Evolutionary conservation across 2,797 vertebrate species (phyloP).

Genomic region (Nannoperca australis): DNA sequence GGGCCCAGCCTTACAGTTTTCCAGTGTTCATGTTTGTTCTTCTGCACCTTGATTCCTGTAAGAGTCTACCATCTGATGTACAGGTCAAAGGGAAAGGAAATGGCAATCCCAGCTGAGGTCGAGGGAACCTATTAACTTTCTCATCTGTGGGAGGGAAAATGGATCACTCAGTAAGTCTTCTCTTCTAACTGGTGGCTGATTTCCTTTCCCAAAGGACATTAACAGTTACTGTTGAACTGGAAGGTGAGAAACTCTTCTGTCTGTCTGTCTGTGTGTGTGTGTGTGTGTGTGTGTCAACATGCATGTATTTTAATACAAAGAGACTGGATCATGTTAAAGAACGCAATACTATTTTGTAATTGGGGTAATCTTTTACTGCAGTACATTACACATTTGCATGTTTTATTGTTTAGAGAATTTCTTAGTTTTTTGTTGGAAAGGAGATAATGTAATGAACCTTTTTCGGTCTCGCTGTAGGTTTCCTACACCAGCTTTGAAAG

Average conservation of each 20-base stretch:
- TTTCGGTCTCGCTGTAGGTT: slow-evolving; percentile 75
- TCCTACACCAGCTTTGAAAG: slow-evolving; percentile 82
- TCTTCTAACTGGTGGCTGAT: slow-evolving; percentile 56
- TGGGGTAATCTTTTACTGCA: slow-evolving; percentile 15
- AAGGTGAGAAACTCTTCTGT: slow-evolving; percentile 44
- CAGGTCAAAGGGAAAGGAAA: slow-evolving; percentile 88
- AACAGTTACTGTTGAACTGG: slow-evolving; percentile 46
- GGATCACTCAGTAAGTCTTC: slow-evolving; percentile 74
- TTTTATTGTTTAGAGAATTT: slow-evolving; percentile 33
- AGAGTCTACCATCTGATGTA: slow-evolving; percentile 82
- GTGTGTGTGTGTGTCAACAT: not conserved
- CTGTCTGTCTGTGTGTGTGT: slow-evolving; percentile 19
- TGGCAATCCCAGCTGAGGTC: slow-evolving; percentile 87
- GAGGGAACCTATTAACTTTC: slow-evolving; percentile 70
- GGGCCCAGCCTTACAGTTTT: slow-evolving; percentile 48
- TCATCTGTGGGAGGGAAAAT: slow-evolving; percentile 69
- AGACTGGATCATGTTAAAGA: slow-evolving; percentile 23
- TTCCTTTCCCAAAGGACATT: slow-evolving; percentile 66
- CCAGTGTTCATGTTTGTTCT: slow-evolving; percentile 84
- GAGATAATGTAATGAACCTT: slow-evolving; percentile 37
- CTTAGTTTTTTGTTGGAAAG: slow-evolving; percentile 17
- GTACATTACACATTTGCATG: slow-evolving; percentile 6
- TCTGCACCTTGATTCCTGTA: slow-evolving; percentile 87
- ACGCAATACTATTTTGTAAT: slow-evolving; percentile 10
- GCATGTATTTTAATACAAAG: not conserved